Base-by-base conservation (phyloP, 2,797 vertebrate genomes). In the Pseudomugil gertrudae region DNA sequence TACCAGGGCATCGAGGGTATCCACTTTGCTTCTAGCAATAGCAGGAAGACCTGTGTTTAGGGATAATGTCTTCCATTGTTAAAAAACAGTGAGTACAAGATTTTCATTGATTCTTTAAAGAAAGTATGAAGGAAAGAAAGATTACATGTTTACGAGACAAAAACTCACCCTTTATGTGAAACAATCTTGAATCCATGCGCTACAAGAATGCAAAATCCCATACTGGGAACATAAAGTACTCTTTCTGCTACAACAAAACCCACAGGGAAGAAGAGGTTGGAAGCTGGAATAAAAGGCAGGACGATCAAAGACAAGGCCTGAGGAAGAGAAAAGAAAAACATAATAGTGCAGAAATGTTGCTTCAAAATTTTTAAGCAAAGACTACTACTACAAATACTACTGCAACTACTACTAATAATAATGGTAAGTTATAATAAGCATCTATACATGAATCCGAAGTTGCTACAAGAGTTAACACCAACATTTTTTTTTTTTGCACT, bases 251-350 rank as follows among this genome's bases (percentile, higher is more conserved):
- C 95, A 26, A 99, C 98, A 1, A 99, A 99, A 24, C 98, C 98
- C 92, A 99, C 98, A 0, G 98, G 98, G 72, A 99, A 99, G 92
- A 99, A 99, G 65, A 99, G 95, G 81, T 99, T 99, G 72, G 96
- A 99, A 0, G 98, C 98, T 57, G 98, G 98, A 85, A 99, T 95
- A 70, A 99, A 99, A 21, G 98, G 98, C 19, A 99, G 92, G 27
- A 95, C 94, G 29, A 98, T 96, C 85, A 99, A 92, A 86, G 95
- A 98, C 72, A 99, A 94, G 14, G 96, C 97, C 98, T 99, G 90
- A 23, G 57, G 24, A 50, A 63, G 43, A 87, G 72, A 61, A 10
- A 78, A 23, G 36, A 43, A 61, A 40, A 83, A 55, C 0, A 11
- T 0, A 27, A 5, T 2, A 62, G 9, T 24, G 51, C 33, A 57